Conservation (phyloP, 2,888 invertebrate genomes). For the Elgonia sp. region DNA sequence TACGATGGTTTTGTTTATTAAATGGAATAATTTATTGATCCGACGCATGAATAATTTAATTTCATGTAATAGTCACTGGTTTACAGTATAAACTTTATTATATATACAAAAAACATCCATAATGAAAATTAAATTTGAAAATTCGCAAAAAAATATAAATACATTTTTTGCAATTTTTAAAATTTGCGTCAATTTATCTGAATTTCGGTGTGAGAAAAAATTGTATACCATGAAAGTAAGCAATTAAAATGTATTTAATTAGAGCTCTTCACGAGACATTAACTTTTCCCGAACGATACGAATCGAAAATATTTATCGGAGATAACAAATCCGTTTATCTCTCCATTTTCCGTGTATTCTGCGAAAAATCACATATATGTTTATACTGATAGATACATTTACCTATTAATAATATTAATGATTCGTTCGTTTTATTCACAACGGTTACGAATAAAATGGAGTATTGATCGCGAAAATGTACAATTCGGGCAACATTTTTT, state of each 20-base stretch:
- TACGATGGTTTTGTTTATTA: conserved; percentile 57
- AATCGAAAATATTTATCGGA: conserved; percentile 49
- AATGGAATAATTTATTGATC: conserved; percentile 64
- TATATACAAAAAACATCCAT: background rate
- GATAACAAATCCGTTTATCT: conserved; percentile 49
- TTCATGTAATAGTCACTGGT: background rate
- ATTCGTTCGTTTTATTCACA: conserved; percentile 17
- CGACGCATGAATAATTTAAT: conserved; percentile 46
- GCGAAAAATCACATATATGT: conserved; percentile 1
- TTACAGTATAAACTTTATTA: background rate
- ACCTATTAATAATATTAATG: conserved; percentile 30
- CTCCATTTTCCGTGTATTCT: conserved; percentile 16
- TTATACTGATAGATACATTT: background rate
- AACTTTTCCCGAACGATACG: conserved; percentile 37
- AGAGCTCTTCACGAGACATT: conserved; percentile 33
- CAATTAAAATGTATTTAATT: conserved; percentile 41
- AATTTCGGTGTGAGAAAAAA: background rate
- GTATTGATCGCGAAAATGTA: conserved; percentile 35
- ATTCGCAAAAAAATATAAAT: too few relatives aligned
- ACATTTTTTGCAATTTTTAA: background rate
- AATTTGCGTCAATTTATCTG: too few relatives aligned
- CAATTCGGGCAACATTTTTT: too few relatives aligned
- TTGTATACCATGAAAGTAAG: background rate
- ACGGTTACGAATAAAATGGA: conserved; percentile 26
- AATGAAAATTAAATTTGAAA: background rate